These are phyloP conservation scores for Chinchilla lanigera DNA, from an alignment of 2,113 vertebrate species.

Conservation along the genomic window DNA sequence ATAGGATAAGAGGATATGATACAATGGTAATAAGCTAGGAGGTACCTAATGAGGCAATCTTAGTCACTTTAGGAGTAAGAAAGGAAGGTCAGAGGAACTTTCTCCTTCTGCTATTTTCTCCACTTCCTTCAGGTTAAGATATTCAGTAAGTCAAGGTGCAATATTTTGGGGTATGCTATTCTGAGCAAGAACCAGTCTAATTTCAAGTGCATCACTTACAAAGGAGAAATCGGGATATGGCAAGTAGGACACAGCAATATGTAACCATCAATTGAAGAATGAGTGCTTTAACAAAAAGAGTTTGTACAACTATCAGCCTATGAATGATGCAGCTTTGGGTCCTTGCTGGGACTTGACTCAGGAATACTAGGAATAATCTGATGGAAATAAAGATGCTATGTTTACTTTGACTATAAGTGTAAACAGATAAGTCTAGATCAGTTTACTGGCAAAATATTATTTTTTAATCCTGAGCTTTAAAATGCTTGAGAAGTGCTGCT, in stretches of 20 bases:
- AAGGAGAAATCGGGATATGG: rapidly evolving
- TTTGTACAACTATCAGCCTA: neutral
- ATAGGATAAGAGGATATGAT: neutral
- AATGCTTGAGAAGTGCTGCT: neutral
- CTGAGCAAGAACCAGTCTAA: neutral
- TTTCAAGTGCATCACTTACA: neutral
- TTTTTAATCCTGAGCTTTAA: neutral
- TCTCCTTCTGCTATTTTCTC: neutral
- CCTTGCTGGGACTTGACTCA: neutral
- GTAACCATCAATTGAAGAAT: neutral
- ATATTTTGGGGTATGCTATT: neutral
- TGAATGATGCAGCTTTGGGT: neutral
- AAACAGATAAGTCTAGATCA: neutral
- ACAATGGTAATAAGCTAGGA: no score
- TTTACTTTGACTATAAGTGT: neutral
- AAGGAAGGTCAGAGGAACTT: neutral
- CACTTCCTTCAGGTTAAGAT: neutral
- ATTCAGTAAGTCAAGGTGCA: neutral
- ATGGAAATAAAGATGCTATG: rapidly evolving
- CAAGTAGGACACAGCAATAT: neutral
- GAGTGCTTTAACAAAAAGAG: neutral
- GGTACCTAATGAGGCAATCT: neutral
- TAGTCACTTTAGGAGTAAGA: neutral
- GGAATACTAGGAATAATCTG: neutral
- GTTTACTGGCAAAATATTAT: neutral